These are phyloP conservation scores for Grantiella picta DNA, from an alignment of 2,113 vertebrate species.

Conservation along the genomic window DNA sequence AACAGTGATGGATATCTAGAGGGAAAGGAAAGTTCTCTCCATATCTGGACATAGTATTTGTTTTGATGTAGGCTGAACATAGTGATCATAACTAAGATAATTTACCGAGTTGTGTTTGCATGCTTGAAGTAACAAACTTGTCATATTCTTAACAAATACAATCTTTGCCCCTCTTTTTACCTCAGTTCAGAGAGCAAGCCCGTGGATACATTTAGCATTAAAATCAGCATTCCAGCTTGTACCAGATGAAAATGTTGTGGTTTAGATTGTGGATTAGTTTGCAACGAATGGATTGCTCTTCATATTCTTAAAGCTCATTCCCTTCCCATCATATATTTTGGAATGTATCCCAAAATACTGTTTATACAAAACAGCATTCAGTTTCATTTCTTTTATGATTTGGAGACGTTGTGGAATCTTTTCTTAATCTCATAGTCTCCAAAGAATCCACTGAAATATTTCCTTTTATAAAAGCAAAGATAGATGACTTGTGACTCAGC, in stretches of 20 bases:
- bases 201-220: neutral
- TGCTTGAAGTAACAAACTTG: neutral
- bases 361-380: neutral
- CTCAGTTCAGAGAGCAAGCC: neutral
- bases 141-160: neutral
- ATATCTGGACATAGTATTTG: neutral
- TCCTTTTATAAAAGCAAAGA: neutral
- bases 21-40: neutral
- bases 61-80: neutral
- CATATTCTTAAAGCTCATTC: neutral
- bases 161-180: neutral
- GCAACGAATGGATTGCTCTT: neutral
- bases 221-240: neutral
- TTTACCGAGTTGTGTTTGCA: neutral
- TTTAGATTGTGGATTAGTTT: neutral
- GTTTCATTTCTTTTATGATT: neutral
- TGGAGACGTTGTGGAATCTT: constrained; percentile 8
- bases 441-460: constrained; percentile 6
- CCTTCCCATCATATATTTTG: neutral
- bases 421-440: constrained; percentile 14
- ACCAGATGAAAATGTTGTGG: neutral
- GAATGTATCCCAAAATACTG: neutral
- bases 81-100: neutral
- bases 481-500: neutral
- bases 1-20: neutral